Evolutionary conservation across 1,140 invertebrate genomes (phyloP).

Genomic region (Ectropis grisescens): DNA sequence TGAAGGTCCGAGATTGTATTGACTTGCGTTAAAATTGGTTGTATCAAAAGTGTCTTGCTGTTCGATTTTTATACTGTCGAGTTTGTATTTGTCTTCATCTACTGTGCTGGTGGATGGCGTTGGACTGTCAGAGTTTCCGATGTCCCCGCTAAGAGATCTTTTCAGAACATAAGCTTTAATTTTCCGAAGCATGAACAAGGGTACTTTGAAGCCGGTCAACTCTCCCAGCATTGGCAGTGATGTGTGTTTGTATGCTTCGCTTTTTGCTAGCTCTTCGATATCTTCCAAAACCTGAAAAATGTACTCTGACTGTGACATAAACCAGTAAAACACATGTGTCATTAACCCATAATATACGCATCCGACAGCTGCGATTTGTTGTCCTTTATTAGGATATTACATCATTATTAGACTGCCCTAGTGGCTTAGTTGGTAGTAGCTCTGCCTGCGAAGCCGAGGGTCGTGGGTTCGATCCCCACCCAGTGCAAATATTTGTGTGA

Average conservation of each 20-base stretch:
- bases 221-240: slow-evolving; percentile 76
- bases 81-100: slow-evolving; percentile 43
- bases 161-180: slow-evolving; percentile 73
- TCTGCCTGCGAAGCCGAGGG: no score
- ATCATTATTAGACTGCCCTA: no score
- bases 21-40: slow-evolving; percentile 45
- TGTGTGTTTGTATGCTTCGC: slow-evolving; percentile 80
- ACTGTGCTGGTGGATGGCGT: slow-evolving; percentile 43
- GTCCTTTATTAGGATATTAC: no score
- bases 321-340: no score
- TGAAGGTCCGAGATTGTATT: slow-evolving; percentile 31
- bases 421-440: no score
- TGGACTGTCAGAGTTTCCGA: slow-evolving; percentile 42
- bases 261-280: slow-evolving; percentile 79
- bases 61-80: slow-evolving; percentile 48
- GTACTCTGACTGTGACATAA: no score
- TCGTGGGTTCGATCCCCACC: no score
- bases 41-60: slow-evolving; percentile 39
- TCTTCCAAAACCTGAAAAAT: slow-evolving; percentile 78
- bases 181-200: slow-evolving; percentile 80
- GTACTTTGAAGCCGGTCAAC: slow-evolving; percentile 80
- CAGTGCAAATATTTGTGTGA: no score
- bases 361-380: no score
- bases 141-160: slow-evolving; percentile 36
- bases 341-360: no score